These are phyloP conservation scores for Brenthis daphne DNA, from an alignment of 2,888 invertebrate species.

Conservation along the genomic window DNA sequence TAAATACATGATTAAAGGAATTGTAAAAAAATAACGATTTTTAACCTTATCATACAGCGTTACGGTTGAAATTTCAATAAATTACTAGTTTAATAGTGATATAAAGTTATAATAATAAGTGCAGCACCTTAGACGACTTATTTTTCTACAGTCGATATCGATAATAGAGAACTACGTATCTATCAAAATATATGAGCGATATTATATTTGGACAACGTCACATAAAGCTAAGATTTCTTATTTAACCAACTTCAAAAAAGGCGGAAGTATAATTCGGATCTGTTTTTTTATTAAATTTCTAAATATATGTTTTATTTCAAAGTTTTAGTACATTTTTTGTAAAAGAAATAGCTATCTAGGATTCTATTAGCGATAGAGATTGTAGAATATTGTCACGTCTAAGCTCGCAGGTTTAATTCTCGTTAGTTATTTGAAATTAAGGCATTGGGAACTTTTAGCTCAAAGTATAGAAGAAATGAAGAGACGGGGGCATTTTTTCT, in stretches of 20 bases:
- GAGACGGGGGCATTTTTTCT: constrained; percentile 53
- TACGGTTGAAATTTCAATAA: constrained; percentile 18
- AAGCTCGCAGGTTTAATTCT: constrained; percentile 4
- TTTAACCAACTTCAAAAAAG: too few species aligned
- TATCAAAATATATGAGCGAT: too few species aligned
- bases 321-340: not conserved
- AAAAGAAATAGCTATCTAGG: not conserved
- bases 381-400: too few species aligned
- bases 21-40: constrained; percentile 16
- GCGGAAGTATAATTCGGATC: too few species aligned
- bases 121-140: too few species aligned
- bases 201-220: too few species aligned
- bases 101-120: too few species aligned
- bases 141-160: too few species aligned
- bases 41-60: not conserved
- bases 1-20: constrained; percentile 14
- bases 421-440: constrained; percentile 10
- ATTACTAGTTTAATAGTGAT: constrained; percentile 13
- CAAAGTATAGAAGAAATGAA: constrained; percentile 32
- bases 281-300: too few species aligned
- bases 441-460: constrained; percentile 27
- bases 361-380: not conserved
- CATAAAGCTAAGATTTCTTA: too few species aligned
- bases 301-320: too few species aligned
- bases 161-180: too few species aligned